Conservation (phyloP, 2,888 invertebrate genomes). For the Allolobophora icterica region DNA sequence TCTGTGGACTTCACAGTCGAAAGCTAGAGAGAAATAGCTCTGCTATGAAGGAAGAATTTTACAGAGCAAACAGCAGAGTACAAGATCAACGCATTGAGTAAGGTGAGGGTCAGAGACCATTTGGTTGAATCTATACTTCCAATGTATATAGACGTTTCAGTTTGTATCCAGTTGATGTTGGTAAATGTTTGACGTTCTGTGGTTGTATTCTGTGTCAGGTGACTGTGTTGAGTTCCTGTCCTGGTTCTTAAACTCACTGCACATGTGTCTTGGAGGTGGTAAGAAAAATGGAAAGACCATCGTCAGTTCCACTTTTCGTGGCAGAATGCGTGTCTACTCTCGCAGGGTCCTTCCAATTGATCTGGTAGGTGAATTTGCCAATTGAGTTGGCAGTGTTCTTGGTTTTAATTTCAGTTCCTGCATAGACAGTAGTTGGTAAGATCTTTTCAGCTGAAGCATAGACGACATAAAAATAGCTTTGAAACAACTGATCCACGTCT, state of each 20-base stretch:
- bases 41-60: too few species aligned
- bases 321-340: slow-evolving; percentile 68
- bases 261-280: slow-evolving; percentile 84
- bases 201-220: slow-evolving; percentile 69
- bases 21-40: too few species aligned
- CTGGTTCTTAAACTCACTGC: slow-evolving; percentile 96
- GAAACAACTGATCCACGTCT: too few species aligned
- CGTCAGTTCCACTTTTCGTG: slow-evolving; percentile 89
- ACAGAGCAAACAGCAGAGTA: too few species aligned
- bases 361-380: slow-evolving; percentile 60
- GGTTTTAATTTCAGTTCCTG: not conserved
- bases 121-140: not conserved
- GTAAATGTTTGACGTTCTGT: not conserved
- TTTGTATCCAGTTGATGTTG: not conserved
- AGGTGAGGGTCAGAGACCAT: not conserved
- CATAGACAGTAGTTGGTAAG: too few species aligned
- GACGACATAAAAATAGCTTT: too few species aligned
- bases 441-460: not conserved
- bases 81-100: too few species aligned
- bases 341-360: slow-evolving; percentile 91
- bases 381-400: not conserved
- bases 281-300: slow-evolving; percentile 81
- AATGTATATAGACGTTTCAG: not conserved
- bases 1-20: too few species aligned
- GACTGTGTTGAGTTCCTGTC: slow-evolving; percentile 97